A percentile compares a stretch with the other conserved stretches of the same genome.
These are phyloP conservation scores for Drosophila helvetica DNA, from an alignment of 2,888 invertebrate species.

Conservation along the genomic window DNA sequence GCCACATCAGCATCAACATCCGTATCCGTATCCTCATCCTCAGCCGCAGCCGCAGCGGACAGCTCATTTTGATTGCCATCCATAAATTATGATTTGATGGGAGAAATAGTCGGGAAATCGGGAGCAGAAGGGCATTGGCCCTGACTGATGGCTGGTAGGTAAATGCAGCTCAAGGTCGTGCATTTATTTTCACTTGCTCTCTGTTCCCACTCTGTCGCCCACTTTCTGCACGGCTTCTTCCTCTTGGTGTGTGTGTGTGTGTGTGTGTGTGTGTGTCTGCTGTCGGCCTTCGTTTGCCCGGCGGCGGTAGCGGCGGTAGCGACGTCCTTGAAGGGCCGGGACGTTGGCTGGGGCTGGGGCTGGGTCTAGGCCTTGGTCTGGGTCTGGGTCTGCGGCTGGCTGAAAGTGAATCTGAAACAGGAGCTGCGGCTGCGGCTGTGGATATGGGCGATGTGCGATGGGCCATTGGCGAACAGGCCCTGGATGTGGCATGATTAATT, in stretches of 20 bases:
- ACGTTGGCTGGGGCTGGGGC: conserved; percentile 1
- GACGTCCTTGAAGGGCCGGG: conserved; percentile 21
- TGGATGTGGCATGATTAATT: conserved; percentile 69
- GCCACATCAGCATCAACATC: not conserved
- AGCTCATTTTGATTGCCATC: conserved; percentile 39
- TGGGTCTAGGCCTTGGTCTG: too few species aligned
- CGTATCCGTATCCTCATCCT: not conserved
- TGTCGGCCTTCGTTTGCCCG: conserved; percentile 17
- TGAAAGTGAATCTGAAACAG: conserved; percentile 38
- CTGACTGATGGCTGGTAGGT: conserved; percentile 8
- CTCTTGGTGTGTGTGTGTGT: conserved; percentile 18
- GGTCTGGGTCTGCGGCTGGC: not conserved
- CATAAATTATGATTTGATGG: conserved; percentile 76
- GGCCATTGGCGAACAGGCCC: conserved; percentile 24
- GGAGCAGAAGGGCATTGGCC: too few species aligned
- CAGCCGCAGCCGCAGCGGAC: not conserved
- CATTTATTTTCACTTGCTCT: conserved; percentile 3
- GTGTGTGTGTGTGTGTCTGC: conserved; percentile 22
- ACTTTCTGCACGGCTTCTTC: not conserved
- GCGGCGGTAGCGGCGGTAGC: not conserved
- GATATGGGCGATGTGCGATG: not conserved
- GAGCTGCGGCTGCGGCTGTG: conserved; percentile 12
- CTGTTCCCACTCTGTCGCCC: conserved; percentile 1
- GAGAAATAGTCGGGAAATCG: conserved; percentile 59
- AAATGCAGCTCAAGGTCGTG: conserved; percentile 45